Evolutionary conservation across 1,140 invertebrate genomes (phyloP), one percentile per base, ranked within the genome.

Genomic region (Orchesella cincta): DNA sequence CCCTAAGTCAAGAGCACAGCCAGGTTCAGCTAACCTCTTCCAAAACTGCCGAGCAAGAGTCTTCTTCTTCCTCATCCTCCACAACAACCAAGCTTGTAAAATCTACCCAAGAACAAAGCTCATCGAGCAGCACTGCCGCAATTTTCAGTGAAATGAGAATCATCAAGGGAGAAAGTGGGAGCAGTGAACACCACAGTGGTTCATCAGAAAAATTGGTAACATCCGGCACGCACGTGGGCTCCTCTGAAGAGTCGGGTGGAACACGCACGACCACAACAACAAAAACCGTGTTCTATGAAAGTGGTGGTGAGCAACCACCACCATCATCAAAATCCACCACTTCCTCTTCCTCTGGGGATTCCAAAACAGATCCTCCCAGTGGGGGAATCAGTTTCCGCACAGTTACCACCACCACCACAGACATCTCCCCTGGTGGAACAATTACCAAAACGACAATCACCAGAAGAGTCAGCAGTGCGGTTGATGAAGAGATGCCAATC

Each of bases 401-500:
- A 29, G 23, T 67, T 31, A 77, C 76, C 23, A 77, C 76, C n/a
- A 77, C 76, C 12, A 73, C 76, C 5, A 73, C 76, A 1, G 46
- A 70, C 26, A 77, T 71, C 34, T 77, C 76, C n/a, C 76, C 76
- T 1, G 76, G 76, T 34, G 76, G 76, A 16, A 77, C 76, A 3
- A 77, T 71, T 26, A 75, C 73, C 1, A 76, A 36, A 73, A 76
- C 78, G 46, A 54, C 70, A 29, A 79, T 79, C 26, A 79, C 78
- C 2, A 52, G 78, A 35, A 33, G 78, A 70, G 76, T 79, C 20
- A 76, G 74, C 35, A 74, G 75, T n/a, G 31, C 75, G 1, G n/a
- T n/a, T n/a, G 78, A 77, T 39, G 71, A 67, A 2, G 62, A 67
- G 3, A 3, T 33, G 5, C 14, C 62, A 14, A 33, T 31, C 26